Percentiles rank a stretch among this genome's conserved stretches.
Conservation (phyloP, 2,797 vertebrate species). For the Spondyliosoma cantharus region DNA sequence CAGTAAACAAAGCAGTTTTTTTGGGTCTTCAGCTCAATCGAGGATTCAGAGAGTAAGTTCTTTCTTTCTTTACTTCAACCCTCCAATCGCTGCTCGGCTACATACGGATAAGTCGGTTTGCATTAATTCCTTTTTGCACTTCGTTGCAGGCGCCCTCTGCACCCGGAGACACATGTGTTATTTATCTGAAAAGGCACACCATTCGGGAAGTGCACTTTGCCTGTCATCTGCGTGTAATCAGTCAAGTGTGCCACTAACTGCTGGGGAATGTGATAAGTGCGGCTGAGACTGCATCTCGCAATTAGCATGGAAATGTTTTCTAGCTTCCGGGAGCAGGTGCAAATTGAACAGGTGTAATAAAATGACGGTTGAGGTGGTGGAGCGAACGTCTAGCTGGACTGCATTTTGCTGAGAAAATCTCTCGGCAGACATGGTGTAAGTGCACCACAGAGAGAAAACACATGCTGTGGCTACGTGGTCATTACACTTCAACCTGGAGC, state of each 20-base stretch:
- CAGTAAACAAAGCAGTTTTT: neutral
- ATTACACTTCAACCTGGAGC: constrained; percentile 31
- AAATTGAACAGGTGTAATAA: constrained; percentile 66
- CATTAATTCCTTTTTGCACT: constrained; percentile 45
- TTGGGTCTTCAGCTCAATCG: constrained; percentile 14
- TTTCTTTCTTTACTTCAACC: neutral
- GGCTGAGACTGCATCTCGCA: constrained; percentile 48
- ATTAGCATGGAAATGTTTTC: constrained; percentile 64
- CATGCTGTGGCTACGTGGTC: constrained; percentile 12
- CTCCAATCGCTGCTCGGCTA: constrained; percentile 31
- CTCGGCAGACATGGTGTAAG: constrained; percentile 9
- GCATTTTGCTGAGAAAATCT: constrained; percentile 25
- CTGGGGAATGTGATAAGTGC: constrained; percentile 51
- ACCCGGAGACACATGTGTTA: constrained; percentile 35
- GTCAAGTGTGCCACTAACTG: constrained; percentile 56
- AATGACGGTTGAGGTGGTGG: constrained; percentile 39
- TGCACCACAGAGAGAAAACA: neutral
- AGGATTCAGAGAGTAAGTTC: constrained; percentile 9
- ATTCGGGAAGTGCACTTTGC: constrained; percentile 52
- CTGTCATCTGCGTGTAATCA: constrained; percentile 68
- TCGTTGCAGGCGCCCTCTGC: constrained; percentile 36
- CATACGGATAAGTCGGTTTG: constrained; percentile 7
- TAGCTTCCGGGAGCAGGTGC: constrained; percentile 57
- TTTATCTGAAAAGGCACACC: constrained; percentile 53
- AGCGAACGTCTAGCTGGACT: constrained; percentile 20